Conservation (phyloP, 2,113 vertebrate genomes). For the Hystrix cristata region DNA sequence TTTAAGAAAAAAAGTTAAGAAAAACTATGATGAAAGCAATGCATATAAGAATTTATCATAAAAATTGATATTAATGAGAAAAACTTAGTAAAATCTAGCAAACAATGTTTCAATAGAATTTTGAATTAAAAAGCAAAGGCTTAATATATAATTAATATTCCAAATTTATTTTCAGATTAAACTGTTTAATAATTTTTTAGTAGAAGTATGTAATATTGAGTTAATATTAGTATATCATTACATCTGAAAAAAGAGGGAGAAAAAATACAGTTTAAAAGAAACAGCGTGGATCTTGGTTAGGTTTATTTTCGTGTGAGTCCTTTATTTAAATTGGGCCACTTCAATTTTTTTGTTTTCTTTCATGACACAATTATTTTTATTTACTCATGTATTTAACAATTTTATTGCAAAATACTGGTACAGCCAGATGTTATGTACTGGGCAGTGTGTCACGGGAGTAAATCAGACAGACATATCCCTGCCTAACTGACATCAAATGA, state of each 20-base stretch:
- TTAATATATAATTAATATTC: not conserved
- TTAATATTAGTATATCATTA: not conserved
- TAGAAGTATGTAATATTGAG: not conserved
- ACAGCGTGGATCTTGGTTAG: not conserved
- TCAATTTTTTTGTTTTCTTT: not conserved
- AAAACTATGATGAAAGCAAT: not conserved
- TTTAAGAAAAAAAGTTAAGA: not conserved
- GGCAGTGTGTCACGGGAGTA: not conserved
- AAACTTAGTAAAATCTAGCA: not conserved
- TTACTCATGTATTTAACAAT: not conserved
- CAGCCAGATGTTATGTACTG: not conserved
- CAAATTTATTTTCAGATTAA: not conserved
- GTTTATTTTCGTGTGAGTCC: not conserved
- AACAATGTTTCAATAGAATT: not conserved
- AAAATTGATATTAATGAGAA: constrained; percentile 34
- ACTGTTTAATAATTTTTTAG: not conserved
- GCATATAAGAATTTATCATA: not conserved
- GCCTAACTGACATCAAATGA: not conserved
- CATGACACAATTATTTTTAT: not conserved
- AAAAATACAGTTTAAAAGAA: not conserved
- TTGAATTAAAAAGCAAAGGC: not conserved
- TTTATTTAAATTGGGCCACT: not conserved
- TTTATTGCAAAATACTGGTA: not conserved
- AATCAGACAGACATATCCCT: not conserved
- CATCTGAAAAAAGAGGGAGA: not conserved